Evolutionary conservation across 2,888 invertebrate species (phyloP).

Genomic region (Dicranocentrus wangi): DNA sequence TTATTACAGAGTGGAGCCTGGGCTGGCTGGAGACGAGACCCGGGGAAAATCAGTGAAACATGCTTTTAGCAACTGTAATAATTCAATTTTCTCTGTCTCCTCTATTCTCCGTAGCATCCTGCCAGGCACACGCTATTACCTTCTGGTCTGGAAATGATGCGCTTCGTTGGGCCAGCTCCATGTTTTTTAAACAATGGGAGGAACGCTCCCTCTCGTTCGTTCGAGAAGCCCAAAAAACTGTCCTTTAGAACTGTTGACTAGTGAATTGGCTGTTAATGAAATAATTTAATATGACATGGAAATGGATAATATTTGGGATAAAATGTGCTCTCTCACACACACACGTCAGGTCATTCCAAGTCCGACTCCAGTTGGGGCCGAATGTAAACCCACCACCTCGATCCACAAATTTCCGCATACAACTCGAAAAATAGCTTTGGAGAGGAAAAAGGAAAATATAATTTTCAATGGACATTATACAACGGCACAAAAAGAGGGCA

Average conservation of each 20-base stretch:
- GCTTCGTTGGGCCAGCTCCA: slow-evolving; percentile 24
- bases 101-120: neutral
- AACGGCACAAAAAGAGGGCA: no score
- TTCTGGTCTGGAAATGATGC: slow-evolving; percentile 33
- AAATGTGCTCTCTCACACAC: neutral
- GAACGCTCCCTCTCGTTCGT: no score
- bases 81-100: slow-evolving; percentile 42
- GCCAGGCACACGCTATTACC: slow-evolving; percentile 22
- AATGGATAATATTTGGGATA: slow-evolving; percentile 33
- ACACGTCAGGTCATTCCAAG: no score
- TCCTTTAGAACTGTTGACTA: no score
- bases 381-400: no score
- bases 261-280: slow-evolving; percentile 26
- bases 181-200: no score
- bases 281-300: slow-evolving; percentile 19
- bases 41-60: slow-evolving; percentile 34
- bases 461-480: no score
- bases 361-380: no score
- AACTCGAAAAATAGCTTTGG: no score
- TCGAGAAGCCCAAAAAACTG: no score
- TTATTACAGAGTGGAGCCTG: slow-evolving; percentile 26
- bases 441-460: no score
- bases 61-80: slow-evolving; percentile 51
- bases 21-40: neutral
- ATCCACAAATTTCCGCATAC: no score